phyloP scores from a whole-genome alignment of 2,888 invertebrate species.

The Spodoptera exigua region DNA sequence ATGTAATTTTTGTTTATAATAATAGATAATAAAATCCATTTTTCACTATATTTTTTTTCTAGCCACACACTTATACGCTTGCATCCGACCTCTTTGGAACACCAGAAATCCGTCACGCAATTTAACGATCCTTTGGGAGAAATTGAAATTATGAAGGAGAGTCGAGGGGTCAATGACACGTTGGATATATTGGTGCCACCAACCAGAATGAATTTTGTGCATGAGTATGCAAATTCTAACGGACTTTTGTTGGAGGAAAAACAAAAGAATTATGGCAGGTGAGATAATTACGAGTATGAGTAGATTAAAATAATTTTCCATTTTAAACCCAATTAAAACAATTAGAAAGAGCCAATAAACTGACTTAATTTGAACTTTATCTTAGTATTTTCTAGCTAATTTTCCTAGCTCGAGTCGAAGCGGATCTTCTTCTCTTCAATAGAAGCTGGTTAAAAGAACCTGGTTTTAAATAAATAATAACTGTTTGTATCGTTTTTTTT shows the following conservation, averaged over 20 bases:
- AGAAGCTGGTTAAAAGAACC: too few species aligned
- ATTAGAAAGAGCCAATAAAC: too few species aligned
- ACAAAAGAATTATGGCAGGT: slow-evolving; percentile 78
- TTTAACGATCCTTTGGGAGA: slow-evolving; percentile 67
- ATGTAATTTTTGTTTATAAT: too few species aligned
- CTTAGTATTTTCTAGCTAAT: too few species aligned
- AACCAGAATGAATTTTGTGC: slow-evolving; percentile 57
- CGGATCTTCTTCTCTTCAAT: too few species aligned
- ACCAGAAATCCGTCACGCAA: slow-evolving; percentile 62
- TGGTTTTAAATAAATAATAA: too few species aligned
- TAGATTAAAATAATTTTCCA: too few species aligned
- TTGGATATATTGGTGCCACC: slow-evolving; percentile 78
- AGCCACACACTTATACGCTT: slow-evolving; percentile 77
- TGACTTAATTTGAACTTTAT: too few species aligned
- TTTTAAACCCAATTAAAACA: too few species aligned
- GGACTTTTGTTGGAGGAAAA: slow-evolving; percentile 67
- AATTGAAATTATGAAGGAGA: slow-evolving; percentile 74
- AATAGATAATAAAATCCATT: not conserved
- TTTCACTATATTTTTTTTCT: slow-evolving; percentile 3
- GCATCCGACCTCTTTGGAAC: slow-evolving; percentile 63
- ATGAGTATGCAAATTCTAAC: slow-evolving; percentile 64
- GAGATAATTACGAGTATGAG: slow-evolving; percentile 36
- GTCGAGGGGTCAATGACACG: slow-evolving; percentile 76
- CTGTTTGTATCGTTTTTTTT: slow-evolving; percentile 24
- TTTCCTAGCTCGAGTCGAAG: too few species aligned